phyloP scores from a whole-genome alignment of 92 coral and sea anemone species.

The Zoanthus sansibaricus region DNA sequence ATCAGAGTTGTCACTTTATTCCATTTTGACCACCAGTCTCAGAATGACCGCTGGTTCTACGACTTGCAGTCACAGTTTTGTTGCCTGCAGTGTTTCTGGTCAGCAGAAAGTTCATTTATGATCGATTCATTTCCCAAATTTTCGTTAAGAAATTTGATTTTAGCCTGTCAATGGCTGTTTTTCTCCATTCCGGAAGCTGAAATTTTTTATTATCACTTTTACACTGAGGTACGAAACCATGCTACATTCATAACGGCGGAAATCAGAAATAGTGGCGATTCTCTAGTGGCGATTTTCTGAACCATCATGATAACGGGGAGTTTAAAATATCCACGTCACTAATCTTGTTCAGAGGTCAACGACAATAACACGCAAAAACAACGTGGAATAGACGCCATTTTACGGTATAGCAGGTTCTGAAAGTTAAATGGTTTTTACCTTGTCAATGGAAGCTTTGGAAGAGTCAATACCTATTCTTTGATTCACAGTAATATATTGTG shows the following conservation, averaged over 20 bases:
- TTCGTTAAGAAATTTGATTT: background rate
- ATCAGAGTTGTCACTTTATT: too few relatives aligned
- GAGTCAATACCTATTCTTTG: too few relatives aligned
- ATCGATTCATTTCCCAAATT: background rate
- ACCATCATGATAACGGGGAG: background rate
- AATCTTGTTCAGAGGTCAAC: background rate
- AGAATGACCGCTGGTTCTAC: background rate
- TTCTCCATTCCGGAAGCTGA: background rate
- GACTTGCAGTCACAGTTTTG: slow-evolving; percentile 9
- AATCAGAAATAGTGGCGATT: background rate
- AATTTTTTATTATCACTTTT: background rate
- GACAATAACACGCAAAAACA: background rate
- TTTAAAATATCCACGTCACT: slow-evolving; percentile 17
- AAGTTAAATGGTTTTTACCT: too few relatives aligned
- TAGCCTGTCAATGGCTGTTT: background rate
- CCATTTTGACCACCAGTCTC: slow-evolving; percentile 5
- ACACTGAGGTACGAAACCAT: background rate
- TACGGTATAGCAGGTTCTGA: too few relatives aligned
- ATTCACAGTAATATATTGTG: too few relatives aligned
- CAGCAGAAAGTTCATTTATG: background rate
- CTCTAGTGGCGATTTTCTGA: too few relatives aligned
- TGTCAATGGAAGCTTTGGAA: too few relatives aligned
- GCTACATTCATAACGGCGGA: background rate
- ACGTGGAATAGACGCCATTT: background rate
- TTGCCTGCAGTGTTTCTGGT: background rate